Percentiles rank a stretch among this genome's conserved stretches.
These are phyloP conservation scores for Lasioglossum figueresi DNA, from an alignment of 2,888 invertebrate genomes.

Conservation along the genomic window DNA sequence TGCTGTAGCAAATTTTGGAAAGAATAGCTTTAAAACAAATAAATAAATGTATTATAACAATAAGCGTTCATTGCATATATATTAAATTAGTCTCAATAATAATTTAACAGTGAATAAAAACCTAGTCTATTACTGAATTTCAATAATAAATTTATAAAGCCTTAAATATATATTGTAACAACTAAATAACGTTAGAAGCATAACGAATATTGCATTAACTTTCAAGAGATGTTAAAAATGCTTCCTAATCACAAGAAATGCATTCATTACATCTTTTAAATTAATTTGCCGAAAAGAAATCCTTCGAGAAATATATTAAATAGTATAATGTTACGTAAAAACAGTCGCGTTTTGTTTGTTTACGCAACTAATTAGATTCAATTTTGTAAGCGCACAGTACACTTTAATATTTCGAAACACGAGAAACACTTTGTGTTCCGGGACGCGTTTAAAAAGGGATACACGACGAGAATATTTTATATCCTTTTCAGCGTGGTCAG, in stretches of 20 bases:
- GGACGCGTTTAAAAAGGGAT: background rate
- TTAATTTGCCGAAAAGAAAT: background rate
- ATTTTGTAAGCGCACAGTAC: background rate
- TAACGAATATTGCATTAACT: background rate
- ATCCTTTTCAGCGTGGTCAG: background rate
- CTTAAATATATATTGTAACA: background rate
- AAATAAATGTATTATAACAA: background rate
- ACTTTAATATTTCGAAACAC: background rate
- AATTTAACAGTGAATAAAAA: background rate
- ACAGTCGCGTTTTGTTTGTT: background rate
- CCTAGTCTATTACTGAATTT: background rate
- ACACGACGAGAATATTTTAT: slow-evolving; percentile 1
- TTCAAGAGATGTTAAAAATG: background rate
- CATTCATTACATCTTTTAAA: background rate
- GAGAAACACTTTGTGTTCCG: background rate
- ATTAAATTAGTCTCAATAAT: background rate
- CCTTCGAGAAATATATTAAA: background rate
- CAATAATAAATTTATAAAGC: background rate
- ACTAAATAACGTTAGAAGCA: background rate
- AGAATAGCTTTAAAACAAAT: background rate
- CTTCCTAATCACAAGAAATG: background rate
- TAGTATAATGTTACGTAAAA: background rate
- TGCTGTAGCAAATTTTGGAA: background rate
- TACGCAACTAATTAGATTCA: background rate
- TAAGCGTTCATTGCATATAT: background rate